These are phyloP conservation scores for roundworm (Caenorhabditis elegans) DNA, from an alignment of 1,140 invertebrate species.

Conservation along the genomic window DNA sequence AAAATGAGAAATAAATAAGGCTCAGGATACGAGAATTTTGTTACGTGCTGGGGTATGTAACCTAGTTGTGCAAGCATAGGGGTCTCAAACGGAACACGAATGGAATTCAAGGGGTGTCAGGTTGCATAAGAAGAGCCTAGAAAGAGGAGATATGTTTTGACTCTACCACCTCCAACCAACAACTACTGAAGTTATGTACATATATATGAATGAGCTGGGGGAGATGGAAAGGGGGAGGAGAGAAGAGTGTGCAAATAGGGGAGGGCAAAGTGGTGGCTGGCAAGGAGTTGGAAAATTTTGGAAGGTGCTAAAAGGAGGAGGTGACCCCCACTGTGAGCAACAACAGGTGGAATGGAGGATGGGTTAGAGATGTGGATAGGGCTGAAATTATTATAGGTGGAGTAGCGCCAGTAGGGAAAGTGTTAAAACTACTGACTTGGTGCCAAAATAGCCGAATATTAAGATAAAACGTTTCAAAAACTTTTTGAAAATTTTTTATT, in stretches of 20 bases:
- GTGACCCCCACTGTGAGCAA: too few species aligned
- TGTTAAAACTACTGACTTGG: too few species aligned
- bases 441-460: too few species aligned
- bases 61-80: background rate
- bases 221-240: background rate
- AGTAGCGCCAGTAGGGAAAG: too few species aligned
- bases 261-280: background rate
- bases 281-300: background rate
- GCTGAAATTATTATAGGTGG: too few species aligned
- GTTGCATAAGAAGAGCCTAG: background rate
- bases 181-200: conserved; percentile 1
- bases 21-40: too few species aligned
- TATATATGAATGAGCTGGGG: background rate
- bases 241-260: background rate
- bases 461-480: too few species aligned
- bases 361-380: too few species aligned
- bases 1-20: too few species aligned
- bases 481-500: too few species aligned
- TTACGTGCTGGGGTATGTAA: background rate
- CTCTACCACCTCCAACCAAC: background rate
- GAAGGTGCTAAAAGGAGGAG: background rate
- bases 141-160: background rate
- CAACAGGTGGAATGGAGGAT: too few species aligned
- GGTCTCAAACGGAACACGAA: background rate
- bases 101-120: conserved; percentile 23